Evolutionary conservation across 35 echinoderm and acorn worm genomes (phyloP), one percentile per base, ranked within the genome.

Genomic region (Chiridota heheva): DNA sequence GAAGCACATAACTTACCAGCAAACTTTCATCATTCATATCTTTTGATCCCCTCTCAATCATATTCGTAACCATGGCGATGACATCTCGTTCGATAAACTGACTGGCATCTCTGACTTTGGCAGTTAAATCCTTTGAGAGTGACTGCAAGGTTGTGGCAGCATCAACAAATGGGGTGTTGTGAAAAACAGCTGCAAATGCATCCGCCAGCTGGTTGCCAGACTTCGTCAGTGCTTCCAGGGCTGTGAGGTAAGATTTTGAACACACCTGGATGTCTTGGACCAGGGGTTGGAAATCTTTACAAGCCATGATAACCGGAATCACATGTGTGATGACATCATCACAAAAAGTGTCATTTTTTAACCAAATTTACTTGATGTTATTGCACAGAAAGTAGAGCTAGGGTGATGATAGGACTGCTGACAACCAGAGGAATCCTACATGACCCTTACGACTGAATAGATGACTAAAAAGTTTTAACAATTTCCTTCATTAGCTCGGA

Each of bases 11-110:
- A 74, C 70, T 70, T 42, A 86, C 82, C 55, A 73, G 82, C 27
- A 86, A 34, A 64, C 63, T 86, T 59, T 86, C 70, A 75, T 86
- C 82, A 30, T 64, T 61, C 34, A 43, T 44, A 18, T 86, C 63
- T 15, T 41, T 82, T 49, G 46, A 38, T 60, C 69, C 28, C 31
- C 69, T 40, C 4, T 47, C 37, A 27, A 75, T 75, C 68, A 72
- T 20, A 20, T 27, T 10, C 3, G 71, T 45, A 5, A 44, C 44
- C 44, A 45, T 27, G 16, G 44, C 55, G 15, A 31, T 30, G 17
- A 58, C 82, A 42, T 86, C 70, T 0, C 63, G 58, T 16, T 58
- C 44, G 24, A 86, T 70, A n/a, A 73, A 70, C 45, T 63, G 69
- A 70, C 82, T 53, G 41, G 69, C 82, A 60, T 63, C 67, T 63